phyloP scores from a whole-genome alignment of 2,888 invertebrate genomes.

The Mesorhabditis belari region DNA sequence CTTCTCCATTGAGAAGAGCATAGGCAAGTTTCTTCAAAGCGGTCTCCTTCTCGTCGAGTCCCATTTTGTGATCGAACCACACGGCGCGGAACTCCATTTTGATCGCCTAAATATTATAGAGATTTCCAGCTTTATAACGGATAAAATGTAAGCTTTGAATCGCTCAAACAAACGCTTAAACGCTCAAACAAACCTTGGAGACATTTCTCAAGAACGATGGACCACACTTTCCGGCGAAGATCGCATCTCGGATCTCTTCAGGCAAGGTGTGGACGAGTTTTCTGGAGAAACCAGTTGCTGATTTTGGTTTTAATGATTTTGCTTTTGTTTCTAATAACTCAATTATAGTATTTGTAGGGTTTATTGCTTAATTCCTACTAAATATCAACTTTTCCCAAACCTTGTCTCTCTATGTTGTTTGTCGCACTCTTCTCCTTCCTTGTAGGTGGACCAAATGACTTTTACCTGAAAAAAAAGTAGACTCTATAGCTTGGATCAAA shows the following conservation, averaged over 20 bases:
- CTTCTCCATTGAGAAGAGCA: constrained; percentile 40
- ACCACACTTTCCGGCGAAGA: constrained; percentile 47
- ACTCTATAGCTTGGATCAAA: neutral
- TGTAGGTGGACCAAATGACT: constrained; percentile 45
- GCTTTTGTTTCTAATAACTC: no score
- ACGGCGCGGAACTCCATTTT: constrained; percentile 42
- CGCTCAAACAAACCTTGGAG: no score
- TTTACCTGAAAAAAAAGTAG: constrained; percentile 4
- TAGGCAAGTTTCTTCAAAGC: constrained; percentile 44
- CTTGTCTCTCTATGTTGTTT: constrained; percentile 34
- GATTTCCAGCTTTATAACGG: no score
- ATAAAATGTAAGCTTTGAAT: no score
- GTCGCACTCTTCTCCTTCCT: constrained; percentile 37
- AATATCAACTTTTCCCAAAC: no score
- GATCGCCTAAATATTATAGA: no score
- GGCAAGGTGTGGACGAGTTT: constrained; percentile 25
- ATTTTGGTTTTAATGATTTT: no score
- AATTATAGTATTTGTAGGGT: no score
- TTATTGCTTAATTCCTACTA: no score
- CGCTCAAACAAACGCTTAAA: constrained; percentile 1
- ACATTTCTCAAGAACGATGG: constrained; percentile 43
- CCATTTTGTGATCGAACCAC: constrained; percentile 43
- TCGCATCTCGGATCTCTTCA: constrained; percentile 33
- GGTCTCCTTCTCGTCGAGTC: constrained; percentile 41
- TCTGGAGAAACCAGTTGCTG: constrained; percentile 9